These are phyloP conservation scores for Ia io DNA, from an alignment of 2,113 vertebrate genomes.

Conservation along the genomic window DNA sequence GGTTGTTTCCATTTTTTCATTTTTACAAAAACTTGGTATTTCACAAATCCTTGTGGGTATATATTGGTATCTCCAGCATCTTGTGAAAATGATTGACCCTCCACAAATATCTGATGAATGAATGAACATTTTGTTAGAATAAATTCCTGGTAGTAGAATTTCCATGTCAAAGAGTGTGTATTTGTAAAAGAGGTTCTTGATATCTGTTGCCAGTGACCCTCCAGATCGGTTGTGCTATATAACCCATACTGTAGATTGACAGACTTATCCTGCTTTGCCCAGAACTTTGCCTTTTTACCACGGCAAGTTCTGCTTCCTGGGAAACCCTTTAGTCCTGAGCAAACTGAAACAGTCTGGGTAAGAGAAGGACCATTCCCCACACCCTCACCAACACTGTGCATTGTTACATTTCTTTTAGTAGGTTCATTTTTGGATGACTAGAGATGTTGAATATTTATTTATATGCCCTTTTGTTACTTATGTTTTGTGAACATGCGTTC, in stretches of 20 bases:
- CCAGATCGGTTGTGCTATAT: neutral
- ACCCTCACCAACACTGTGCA: neutral
- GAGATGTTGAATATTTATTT: constrained; percentile 8
- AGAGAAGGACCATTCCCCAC: neutral
- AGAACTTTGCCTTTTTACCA: neutral
- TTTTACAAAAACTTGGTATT: neutral
- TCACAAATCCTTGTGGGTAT: neutral
- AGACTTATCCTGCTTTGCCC: neutral
- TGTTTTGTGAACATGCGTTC: neutral
- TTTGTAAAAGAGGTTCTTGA: neutral
- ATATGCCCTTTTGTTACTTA: neutral
- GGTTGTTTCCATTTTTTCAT: neutral
- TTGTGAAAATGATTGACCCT: neutral
- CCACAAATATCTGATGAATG: neutral
- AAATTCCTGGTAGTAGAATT: neutral
- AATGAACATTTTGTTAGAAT: neutral
- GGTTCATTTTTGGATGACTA: neutral
- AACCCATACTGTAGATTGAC: neutral
- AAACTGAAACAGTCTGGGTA: neutral
- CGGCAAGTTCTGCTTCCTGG: neutral
- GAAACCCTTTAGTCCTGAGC: neutral
- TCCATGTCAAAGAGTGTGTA: neutral
- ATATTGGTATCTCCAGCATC: neutral
- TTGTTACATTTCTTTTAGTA: neutral
- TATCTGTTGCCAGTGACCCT: neutral